These are phyloP conservation scores for Pygathrix nemaeus DNA, from an alignment of 2,113 vertebrate species.

Conservation along the genomic window DNA sequence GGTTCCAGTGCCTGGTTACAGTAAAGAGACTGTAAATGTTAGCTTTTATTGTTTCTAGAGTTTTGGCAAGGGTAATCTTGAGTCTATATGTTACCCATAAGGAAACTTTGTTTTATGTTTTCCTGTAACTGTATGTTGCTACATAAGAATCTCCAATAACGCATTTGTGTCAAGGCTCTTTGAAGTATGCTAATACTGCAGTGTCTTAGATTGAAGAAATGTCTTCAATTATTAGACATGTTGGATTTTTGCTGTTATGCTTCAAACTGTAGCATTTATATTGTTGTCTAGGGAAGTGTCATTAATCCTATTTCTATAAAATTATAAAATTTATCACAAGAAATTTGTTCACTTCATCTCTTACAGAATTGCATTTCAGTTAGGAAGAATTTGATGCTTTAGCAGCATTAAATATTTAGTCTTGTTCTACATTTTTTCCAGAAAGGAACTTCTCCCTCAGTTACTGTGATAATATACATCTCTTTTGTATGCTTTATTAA, in stretches of 20 bases:
- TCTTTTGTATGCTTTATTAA: background rate
- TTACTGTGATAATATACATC: background rate
- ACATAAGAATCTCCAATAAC: background rate
- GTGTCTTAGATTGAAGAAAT: background rate
- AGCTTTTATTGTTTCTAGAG: background rate
- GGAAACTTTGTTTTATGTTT: background rate
- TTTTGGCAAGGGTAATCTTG: background rate
- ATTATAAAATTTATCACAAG: background rate
- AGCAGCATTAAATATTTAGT: background rate
- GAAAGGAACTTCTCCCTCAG: background rate
- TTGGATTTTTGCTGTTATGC: background rate
- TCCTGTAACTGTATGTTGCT: background rate
- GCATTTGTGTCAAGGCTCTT: background rate
- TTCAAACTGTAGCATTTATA: background rate
- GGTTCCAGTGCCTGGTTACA: background rate
- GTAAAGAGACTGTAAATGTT: background rate
- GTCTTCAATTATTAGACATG: background rate
- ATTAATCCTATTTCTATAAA: background rate
- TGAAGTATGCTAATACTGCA: background rate
- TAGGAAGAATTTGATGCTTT: slow-evolving; percentile 16
- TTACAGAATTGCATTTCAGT: background rate
- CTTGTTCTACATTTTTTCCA: background rate
- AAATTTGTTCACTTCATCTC: background rate
- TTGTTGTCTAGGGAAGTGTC: background rate
- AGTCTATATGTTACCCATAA: background rate